These are phyloP conservation scores for Zenarchopterus dispar DNA, from an alignment of 2,797 vertebrate species.

Conservation along the genomic window DNA sequence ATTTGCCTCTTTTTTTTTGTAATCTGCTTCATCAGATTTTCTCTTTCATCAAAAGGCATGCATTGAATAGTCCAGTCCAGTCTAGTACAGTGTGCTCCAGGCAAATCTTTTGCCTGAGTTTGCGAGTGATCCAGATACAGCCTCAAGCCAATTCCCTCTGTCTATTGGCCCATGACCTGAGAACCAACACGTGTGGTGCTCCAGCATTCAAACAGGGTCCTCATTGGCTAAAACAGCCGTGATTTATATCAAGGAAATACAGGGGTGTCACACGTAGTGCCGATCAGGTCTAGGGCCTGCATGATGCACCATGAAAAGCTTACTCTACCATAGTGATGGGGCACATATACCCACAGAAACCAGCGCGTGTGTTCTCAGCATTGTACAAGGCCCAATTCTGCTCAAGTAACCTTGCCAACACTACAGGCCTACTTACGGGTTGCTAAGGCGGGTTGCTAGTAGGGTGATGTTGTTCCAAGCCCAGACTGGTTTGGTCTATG, in stretches of 20 bases:
- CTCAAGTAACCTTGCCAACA: constrained; percentile 73
- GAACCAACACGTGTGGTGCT: constrained; percentile 63
- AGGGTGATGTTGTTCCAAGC: constrained; percentile 81
- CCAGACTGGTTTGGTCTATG: constrained; percentile 83
- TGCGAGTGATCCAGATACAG: constrained; percentile 51
- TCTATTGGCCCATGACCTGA: constrained; percentile 61
- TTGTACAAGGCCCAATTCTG: constrained; percentile 73
- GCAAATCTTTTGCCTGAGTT: constrained; percentile 46
- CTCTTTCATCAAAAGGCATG: constrained; percentile 40
- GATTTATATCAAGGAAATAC: constrained; percentile 81
- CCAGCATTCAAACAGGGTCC: constrained; percentile 81
- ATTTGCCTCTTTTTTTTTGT: constrained; percentile 50
- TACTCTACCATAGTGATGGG: constrained; percentile 49
- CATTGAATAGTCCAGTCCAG: constrained; percentile 68
- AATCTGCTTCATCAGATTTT: constrained; percentile 53
- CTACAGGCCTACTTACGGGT: constrained; percentile 73
- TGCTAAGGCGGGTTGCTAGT: constrained; percentile 77
- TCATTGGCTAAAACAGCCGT: constrained; percentile 77
- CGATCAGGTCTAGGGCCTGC: constrained; percentile 65
- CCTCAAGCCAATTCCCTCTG: constrained; percentile 45
- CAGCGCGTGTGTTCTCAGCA: constrained; percentile 68
- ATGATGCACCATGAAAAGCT: constrained; percentile 53
- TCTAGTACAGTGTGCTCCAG: constrained; percentile 59
- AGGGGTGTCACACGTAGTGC: constrained; percentile 65
- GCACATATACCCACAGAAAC: constrained; percentile 73